phyloP scores from a whole-genome alignment of 2,113 vertebrate species.

The Calonectris borealis region DNA sequence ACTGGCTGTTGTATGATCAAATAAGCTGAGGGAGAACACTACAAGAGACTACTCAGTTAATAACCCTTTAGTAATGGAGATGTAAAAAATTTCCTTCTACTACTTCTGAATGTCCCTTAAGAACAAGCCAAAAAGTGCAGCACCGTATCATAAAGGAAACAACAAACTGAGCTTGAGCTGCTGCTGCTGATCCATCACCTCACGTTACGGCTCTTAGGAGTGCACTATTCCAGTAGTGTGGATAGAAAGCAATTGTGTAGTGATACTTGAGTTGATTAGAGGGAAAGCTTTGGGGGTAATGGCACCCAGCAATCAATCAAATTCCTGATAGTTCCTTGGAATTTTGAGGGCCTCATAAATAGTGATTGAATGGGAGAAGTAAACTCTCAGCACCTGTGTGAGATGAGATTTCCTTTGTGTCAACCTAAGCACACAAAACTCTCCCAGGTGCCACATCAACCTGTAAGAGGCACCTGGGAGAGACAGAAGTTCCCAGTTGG shows the following conservation, averaged over 20 bases:
- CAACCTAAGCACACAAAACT: not conserved
- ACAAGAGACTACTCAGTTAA: not conserved
- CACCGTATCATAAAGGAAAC: not conserved
- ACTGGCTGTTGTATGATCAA: not conserved
- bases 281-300: not conserved
- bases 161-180: not conserved
- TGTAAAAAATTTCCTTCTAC: not conserved
- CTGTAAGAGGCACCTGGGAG: not conserved
- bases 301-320: not conserved
- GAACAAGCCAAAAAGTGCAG: not conserved
- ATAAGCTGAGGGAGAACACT: not conserved
- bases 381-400: not conserved
- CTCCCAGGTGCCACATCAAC: not conserved
- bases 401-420: not conserved
- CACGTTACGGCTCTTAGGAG: not conserved
- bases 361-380: not conserved
- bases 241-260: not conserved
- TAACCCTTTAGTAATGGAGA: not conserved
- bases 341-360: not conserved
- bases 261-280: not conserved
- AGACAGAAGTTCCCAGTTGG: not conserved
- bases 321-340: not conserved
- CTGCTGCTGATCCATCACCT: not conserved
- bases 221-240: not conserved
- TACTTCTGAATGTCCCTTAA: not conserved